Conservation (phyloP, 2,888 invertebrate species). For the Hyposoter dolosus region DNA sequence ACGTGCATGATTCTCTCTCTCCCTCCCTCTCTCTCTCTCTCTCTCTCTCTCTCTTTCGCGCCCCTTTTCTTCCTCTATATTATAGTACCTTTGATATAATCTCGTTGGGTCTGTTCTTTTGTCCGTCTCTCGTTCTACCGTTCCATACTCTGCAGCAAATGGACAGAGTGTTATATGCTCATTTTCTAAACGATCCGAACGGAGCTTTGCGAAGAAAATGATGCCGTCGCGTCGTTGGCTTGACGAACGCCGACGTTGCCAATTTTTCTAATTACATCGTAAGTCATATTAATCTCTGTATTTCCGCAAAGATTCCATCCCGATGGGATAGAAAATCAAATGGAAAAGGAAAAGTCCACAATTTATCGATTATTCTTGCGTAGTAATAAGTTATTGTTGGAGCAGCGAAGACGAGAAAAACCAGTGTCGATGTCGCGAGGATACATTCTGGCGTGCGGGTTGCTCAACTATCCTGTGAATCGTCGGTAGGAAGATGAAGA, state of each 20-base stretch:
- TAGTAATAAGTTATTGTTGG: no score
- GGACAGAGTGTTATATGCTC: conserved; percentile 30
- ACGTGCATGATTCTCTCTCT: conserved; percentile 71
- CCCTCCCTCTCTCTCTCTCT: conserved; percentile 40
- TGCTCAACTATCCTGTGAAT: conserved; percentile 14
- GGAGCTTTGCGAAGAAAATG: conserved; percentile 68
- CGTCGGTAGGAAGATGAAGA: conserved; percentile 55
- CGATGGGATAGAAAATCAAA: not conserved
- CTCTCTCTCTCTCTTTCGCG: conserved; percentile 50
- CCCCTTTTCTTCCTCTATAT: conserved; percentile 41
- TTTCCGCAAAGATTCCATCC: not conserved
- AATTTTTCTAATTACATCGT: not conserved
- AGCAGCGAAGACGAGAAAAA: conserved; percentile 12
- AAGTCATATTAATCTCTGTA: not conserved
- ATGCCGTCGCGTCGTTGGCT: conserved; percentile 27
- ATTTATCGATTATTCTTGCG: not conserved
- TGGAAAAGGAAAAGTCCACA: not conserved
- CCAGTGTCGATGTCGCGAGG: conserved; percentile 54
- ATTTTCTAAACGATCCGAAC: conserved; percentile 48
- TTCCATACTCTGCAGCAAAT: conserved; percentile 34
- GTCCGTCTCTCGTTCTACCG: conserved; percentile 19
- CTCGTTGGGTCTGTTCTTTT: conserved; percentile 58
- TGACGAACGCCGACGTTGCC: not conserved
- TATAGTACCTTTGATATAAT: conserved; percentile 40
- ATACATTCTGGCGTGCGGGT: conserved; percentile 17